These are phyloP conservation scores for Drosophila suboccidentalis DNA, from an alignment of 2,888 invertebrate genomes.

Conservation along the genomic window DNA sequence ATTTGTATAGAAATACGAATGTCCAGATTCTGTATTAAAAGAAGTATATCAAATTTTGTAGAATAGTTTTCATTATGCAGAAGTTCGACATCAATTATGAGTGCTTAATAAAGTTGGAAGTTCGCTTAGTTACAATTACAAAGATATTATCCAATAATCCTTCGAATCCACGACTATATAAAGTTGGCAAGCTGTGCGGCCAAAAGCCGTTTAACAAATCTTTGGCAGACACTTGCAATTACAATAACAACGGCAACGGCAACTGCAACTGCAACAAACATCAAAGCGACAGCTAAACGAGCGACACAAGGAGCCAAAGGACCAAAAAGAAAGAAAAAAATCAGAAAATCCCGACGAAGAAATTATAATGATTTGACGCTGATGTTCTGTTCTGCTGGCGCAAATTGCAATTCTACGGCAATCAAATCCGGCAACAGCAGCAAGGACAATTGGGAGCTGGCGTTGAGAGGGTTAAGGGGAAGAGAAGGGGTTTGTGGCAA, in stretches of 20 bases:
- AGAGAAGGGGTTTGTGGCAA: conserved; percentile 29
- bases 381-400: conserved; percentile 78
- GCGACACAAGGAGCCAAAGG: conserved; percentile 2
- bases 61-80: background rate
- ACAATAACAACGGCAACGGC: conserved; percentile 20
- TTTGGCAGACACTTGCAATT: conserved; percentile 46
- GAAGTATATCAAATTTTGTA: background rate
- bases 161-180: background rate
- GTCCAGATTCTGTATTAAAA: background rate
- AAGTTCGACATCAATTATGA: background rate
- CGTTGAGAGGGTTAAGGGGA: conserved; percentile 9
- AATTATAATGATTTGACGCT: conserved; percentile 82
- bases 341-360: conserved; percentile 63
- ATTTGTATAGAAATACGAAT: too few relatives aligned
- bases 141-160: conserved; percentile 12
- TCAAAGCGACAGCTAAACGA: conserved; percentile 41
- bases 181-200: conserved; percentile 28
- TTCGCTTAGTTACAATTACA: background rate
- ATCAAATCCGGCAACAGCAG: conserved; percentile 70
- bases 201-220: conserved; percentile 45
- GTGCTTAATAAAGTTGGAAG: background rate
- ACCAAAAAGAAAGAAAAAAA: conserved; percentile 13
- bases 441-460: conserved; percentile 49
- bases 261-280: conserved; percentile 16
- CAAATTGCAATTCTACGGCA: conserved; percentile 81